Evolutionary conservation across 1,140 invertebrate genomes (phyloP), one percentile per base, ranked within the genome.

Genomic region (Drosophila nigrodunni): DNA sequence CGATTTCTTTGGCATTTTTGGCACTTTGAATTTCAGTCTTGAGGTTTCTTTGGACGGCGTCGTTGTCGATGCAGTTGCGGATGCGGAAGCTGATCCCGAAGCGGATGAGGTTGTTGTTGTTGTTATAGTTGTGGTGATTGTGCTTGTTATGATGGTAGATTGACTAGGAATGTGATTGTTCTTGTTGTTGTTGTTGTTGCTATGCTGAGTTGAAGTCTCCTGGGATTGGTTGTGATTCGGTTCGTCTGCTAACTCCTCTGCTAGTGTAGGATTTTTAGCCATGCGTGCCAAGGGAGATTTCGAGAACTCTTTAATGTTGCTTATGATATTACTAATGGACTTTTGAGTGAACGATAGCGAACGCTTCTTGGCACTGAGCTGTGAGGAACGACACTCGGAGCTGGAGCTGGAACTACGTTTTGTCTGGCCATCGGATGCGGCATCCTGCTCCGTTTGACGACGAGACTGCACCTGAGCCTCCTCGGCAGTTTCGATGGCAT

Each of bases 1-100:
- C 3, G 91, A 92, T 77, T 92, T 91, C 74, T 92, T 92, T 55
- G 90, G 83, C 57, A 92, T 91, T 52, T 92, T 92, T 65, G 91
- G 86, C 80, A 92, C 91, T 78, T 92, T 92, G n/a, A 91, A 86
- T 79, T 91, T 91, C 77, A 91, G 88, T 82, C 86, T 91, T 78
- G 90, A 85, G 46, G 67, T 74, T 64, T 90, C 90, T 73, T 91
- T 91, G 90, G 90, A 90, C 86, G 90, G 90, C 72, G 77, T 90
- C 54, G 74, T 72, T 58, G 78, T 65, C 9, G 76, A 61, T 39
- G 79, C 61, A 67, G 59, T 69, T 55, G 80, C 37, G 77, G 41
- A 43, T n/a, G 41, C 41, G 2, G 41, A 43, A 0, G 41, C 39
- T 7, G 79, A 78, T 7, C 69, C 75, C 0, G 47, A 74, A 58